Evolutionary conservation across 92 coral and sea anemone species (phyloP).

Genomic region (Porites divaricata): DNA sequence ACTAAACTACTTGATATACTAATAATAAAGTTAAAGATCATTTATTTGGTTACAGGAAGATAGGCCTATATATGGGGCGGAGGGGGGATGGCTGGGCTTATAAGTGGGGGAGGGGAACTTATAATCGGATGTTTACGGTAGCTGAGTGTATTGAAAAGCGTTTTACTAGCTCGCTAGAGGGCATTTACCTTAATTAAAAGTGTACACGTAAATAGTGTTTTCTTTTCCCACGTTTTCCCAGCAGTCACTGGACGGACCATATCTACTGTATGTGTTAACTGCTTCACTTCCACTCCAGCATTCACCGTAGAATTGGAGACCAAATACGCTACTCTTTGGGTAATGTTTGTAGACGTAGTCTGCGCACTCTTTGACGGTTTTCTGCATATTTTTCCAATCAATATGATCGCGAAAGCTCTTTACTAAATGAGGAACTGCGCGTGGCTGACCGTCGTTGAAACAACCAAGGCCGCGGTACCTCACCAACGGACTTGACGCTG

Average conservation of each 20-base stretch:
- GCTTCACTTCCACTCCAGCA: conserved; percentile 66
- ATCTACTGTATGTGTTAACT: conserved; percentile 26
- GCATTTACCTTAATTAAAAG: conserved; percentile 11
- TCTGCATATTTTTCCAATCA: conserved; percentile 50
- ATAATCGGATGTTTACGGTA: too few relatives aligned
- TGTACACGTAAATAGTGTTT: conserved; percentile 30
- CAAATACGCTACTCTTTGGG: conserved; percentile 51
- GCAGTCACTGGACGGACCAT: conserved; percentile 46
- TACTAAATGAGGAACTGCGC: conserved; percentile 34
- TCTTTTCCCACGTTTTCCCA: conserved; percentile 47
- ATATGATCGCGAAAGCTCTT: conserved; percentile 43
- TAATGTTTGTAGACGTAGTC: conserved; percentile 38
- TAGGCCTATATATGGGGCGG: too few relatives aligned
- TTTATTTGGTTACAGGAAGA: too few relatives aligned
- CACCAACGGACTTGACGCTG: conserved; percentile 13
- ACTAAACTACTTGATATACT: too few relatives aligned
- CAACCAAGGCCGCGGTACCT: conserved; percentile 62
- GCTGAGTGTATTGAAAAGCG: not conserved
- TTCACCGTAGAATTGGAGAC: conserved; percentile 63
- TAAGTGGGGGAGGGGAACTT: too few relatives aligned
- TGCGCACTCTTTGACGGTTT: conserved; percentile 59
- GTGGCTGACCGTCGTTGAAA: conserved; percentile 40
- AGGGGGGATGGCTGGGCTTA: too few relatives aligned
- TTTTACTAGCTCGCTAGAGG: not conserved
- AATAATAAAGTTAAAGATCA: too few relatives aligned